Percentiles rank a stretch among this genome's conserved stretches.
These are phyloP conservation scores for Metellina segmentata DNA, from an alignment of 2,888 invertebrate species.

Conservation along the genomic window DNA sequence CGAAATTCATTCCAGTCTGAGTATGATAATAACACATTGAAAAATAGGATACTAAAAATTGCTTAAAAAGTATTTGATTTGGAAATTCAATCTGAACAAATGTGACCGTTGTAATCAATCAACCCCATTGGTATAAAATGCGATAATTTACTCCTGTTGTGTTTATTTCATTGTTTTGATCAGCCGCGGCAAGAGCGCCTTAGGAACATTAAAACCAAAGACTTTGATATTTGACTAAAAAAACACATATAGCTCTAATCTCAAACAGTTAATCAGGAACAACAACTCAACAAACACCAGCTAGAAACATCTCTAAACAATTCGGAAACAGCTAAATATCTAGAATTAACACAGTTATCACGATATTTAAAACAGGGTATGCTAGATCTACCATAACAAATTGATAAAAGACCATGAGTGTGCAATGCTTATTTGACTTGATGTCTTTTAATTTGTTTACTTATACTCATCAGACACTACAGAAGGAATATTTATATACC, in stretches of 20 bases:
- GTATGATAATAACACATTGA: background rate
- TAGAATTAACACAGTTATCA: constrained; percentile 51
- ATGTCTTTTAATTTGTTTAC: too few species aligned
- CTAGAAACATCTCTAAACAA: constrained; percentile 57
- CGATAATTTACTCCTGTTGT: too few species aligned
- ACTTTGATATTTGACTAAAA: constrained; percentile 63
- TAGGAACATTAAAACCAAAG: constrained; percentile 76
- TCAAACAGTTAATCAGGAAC: constrained; percentile 67
- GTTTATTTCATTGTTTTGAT: background rate
- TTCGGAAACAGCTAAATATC: constrained; percentile 43
- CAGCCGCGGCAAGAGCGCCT: constrained; percentile 45
- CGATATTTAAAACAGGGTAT: constrained; percentile 42
- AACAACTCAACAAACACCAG: constrained; percentile 62
- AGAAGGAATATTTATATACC: too few species aligned
- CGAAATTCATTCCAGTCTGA: background rate
- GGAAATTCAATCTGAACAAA: background rate
- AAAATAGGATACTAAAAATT: background rate
- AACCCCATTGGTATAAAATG: background rate
- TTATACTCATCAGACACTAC: too few species aligned
- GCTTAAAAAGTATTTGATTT: background rate
- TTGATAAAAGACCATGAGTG: background rate
- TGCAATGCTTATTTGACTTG: too few species aligned
- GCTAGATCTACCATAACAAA: background rate
- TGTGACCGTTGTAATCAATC: background rate
- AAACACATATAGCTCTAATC: constrained; percentile 59